Evolutionary conservation across 1,140 invertebrate species (phyloP).

Genomic region (Drosophila busckii): DNA sequence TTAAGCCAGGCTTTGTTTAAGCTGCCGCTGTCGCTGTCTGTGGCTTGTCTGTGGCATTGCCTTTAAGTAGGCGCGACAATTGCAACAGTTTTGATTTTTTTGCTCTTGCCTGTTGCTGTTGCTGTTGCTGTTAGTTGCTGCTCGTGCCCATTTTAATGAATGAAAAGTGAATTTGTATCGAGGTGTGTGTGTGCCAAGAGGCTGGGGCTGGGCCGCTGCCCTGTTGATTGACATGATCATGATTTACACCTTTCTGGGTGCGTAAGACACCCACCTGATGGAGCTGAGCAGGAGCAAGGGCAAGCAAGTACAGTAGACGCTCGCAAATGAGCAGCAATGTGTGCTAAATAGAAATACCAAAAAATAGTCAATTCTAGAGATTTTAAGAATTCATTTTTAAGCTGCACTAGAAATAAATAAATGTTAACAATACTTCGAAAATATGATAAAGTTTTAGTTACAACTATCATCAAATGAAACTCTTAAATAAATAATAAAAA

Average conservation of each 20-base stretch:
- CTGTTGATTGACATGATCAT: conserved; percentile 75
- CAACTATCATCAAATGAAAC: too few species aligned
- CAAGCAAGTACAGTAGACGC: background rate
- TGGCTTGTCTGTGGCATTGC: conserved; percentile 10
- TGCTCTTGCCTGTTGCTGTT: conserved; percentile 8
- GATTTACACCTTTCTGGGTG: conserved; percentile 78
- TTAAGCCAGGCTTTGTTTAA: conserved; percentile 73
- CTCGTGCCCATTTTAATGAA: conserved; percentile 40
- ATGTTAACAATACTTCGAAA: too few species aligned
- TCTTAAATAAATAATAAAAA: too few species aligned
- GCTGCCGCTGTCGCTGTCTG: conserved; percentile 35
- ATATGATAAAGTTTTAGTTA: too few species aligned
- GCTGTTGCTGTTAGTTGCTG: conserved; percentile 2
- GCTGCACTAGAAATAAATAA: too few species aligned
- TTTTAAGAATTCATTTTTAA: too few species aligned
- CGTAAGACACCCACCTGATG: conserved; percentile 67
- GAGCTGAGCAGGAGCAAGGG: background rate
- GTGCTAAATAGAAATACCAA: too few species aligned
- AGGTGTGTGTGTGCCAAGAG: conserved; percentile 47
- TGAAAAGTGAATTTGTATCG: conserved; percentile 42
- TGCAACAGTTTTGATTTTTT: conserved; percentile 61
- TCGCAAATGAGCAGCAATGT: too few species aligned
- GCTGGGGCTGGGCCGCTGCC: conserved; percentile 50
- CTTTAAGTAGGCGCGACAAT: conserved; percentile 74
- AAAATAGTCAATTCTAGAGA: too few species aligned